Evolutionary conservation across 2,797 vertebrate species (phyloP).

Genomic region (Antrozous pallidus): DNA sequence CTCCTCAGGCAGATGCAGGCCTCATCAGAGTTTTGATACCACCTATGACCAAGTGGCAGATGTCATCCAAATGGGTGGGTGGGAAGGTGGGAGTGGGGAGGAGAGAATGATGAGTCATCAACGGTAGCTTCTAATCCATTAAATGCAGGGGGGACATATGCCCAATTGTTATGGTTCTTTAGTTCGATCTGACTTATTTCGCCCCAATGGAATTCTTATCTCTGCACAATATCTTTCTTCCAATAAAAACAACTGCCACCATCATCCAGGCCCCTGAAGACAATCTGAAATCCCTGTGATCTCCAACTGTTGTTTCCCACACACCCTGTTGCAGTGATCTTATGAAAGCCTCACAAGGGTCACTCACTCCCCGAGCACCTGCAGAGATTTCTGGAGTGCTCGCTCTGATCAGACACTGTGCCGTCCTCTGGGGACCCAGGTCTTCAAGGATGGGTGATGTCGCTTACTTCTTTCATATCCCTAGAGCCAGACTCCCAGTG

Average conservation of each 20-base stretch:
- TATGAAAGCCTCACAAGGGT: background rate
- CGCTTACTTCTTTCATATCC: background rate
- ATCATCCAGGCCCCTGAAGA: background rate
- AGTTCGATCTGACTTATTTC: background rate
- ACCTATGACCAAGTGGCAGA: background rate
- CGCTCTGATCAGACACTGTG: background rate
- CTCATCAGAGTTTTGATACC: background rate
- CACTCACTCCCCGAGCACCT: background rate
- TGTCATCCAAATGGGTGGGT: background rate
- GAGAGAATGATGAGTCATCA: background rate
- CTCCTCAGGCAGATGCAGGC: background rate
- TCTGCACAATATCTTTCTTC: background rate
- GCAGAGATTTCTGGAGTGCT: background rate
- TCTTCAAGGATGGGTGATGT: background rate
- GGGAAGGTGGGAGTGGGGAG: fast-evolving
- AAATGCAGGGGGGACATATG: background rate
- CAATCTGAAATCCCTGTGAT: background rate
- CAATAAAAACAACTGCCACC: background rate
- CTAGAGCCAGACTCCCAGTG: background rate
- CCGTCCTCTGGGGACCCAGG: background rate
- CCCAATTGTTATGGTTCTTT: background rate
- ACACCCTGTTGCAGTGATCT: background rate
- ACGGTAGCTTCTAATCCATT: background rate
- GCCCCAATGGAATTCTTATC: background rate
- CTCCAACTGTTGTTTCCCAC: background rate